Evolutionary conservation across 2,888 invertebrate genomes (phyloP).

Genomic region (Belgica antarctica): DNA sequence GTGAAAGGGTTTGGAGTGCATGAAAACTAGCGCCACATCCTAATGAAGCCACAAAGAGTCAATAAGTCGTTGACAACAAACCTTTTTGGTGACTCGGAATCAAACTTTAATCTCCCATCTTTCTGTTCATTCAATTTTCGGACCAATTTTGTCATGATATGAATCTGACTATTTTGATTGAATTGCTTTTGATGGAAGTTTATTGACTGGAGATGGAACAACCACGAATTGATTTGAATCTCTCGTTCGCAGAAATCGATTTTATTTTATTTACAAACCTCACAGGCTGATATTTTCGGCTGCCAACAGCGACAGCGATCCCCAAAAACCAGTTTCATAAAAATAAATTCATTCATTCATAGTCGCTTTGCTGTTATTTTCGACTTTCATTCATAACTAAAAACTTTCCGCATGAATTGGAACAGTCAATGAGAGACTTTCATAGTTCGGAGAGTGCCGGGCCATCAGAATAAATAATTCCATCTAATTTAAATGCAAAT

Average conservation of each 20-base stretch:
- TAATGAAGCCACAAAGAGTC: too few species aligned
- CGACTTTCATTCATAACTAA: slow-evolving; percentile 5
- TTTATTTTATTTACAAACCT: too few species aligned
- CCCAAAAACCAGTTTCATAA: background rate
- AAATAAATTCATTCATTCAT: background rate
- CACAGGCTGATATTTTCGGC: too few species aligned
- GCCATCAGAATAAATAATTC: slow-evolving; percentile 37
- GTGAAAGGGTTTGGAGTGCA: too few species aligned
- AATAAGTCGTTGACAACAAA: too few species aligned
- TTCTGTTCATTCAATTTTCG: too few species aligned
- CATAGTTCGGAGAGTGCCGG: background rate
- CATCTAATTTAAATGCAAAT: slow-evolving; percentile 42
- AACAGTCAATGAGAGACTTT: slow-evolving; percentile 15
- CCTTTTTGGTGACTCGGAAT: too few species aligned
- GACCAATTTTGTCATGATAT: too few species aligned
- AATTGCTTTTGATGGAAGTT: background rate
- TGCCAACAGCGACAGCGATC: too few species aligned
- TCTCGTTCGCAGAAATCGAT: slow-evolving; percentile 8
- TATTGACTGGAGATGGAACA: background rate
- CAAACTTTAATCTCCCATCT: too few species aligned
- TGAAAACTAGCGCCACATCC: too few species aligned
- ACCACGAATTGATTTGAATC: too few species aligned
- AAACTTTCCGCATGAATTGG: background rate
- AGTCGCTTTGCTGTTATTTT: background rate
- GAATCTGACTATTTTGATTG: background rate